phyloP scores from a whole-genome alignment of 1,140 invertebrate species.

The Saxidomus purpurata region DNA sequence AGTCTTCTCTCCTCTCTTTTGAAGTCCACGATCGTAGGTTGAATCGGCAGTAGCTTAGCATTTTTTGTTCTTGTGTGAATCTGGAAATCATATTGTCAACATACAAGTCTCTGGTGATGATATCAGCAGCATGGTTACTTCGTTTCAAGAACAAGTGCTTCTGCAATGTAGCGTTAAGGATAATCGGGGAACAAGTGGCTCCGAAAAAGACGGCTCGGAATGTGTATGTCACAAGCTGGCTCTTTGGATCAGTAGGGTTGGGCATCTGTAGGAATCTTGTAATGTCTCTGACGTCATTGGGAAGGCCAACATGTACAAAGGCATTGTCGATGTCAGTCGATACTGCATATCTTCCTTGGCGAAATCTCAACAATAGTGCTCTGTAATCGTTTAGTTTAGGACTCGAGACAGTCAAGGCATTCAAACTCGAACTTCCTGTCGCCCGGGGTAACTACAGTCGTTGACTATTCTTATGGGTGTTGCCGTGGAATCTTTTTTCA shows the following conservation, averaged over 20 bases:
- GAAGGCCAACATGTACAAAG: neutral
- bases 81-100: conserved; percentile 30
- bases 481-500: neutral
- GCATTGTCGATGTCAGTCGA: neutral
- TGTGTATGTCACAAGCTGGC: neutral
- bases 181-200: neutral
- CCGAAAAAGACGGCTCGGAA: conserved; percentile 9
- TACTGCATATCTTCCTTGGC: neutral
- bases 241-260: conserved; percentile 7
- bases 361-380: conserved; percentile 3
- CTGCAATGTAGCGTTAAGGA: neutral
- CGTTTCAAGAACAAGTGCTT: neutral
- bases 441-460: neutral
- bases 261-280: neutral
- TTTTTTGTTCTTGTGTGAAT: neutral
- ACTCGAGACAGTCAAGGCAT: neutral
- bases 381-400: neutral
- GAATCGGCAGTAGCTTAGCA: neutral
- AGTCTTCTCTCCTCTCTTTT: too few species aligned
- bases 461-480: neutral
- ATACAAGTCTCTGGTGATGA: neutral
- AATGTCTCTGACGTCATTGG: neutral
- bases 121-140: neutral
- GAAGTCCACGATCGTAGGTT: conserved; percentile 29
- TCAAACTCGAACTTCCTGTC: too few species aligned